phyloP scores from a whole-genome alignment of 2,797 vertebrate species.

The Schizothorax lantsangensis region DNA sequence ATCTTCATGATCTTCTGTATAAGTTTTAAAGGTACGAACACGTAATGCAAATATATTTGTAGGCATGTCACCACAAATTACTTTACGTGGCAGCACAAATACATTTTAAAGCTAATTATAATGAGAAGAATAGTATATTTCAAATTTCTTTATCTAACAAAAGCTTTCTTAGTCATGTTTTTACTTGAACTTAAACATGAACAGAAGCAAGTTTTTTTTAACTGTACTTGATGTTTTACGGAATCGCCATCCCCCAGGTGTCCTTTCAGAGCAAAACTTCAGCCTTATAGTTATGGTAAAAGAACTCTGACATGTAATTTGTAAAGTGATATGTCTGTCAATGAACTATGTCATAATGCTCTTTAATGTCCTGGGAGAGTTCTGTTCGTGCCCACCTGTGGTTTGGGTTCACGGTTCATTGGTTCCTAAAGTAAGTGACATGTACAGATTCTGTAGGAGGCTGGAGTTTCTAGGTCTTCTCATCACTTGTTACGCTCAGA shows the following conservation, averaged over 20 bases:
- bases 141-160: not conserved
- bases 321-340: not conserved
- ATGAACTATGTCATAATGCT: conserved; percentile 24
- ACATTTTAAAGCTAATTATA: not conserved
- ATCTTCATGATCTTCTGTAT: not conserved
- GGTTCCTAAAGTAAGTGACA: conserved; percentile 47
- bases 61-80: not conserved
- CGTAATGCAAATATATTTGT: not conserved
- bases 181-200: not conserved
- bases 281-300: not conserved
- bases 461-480: conserved; percentile 52
- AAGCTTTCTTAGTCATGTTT: not conserved
- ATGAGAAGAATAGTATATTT: not conserved
- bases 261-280: not conserved
- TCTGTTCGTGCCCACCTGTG: conserved; percentile 51
- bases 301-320: not conserved
- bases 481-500: not conserved
- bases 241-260: not conserved
- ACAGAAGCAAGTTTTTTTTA: not conserved
- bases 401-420: conserved; percentile 46
- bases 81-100: not conserved
- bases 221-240: not conserved
- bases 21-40: not conserved
- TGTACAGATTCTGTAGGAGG: conserved; percentile 45
- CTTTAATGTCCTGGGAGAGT: conserved; percentile 10